Evolutionary conservation across 2,113 vertebrate species (phyloP).

Genomic region (Talpa occidentalis): DNA sequence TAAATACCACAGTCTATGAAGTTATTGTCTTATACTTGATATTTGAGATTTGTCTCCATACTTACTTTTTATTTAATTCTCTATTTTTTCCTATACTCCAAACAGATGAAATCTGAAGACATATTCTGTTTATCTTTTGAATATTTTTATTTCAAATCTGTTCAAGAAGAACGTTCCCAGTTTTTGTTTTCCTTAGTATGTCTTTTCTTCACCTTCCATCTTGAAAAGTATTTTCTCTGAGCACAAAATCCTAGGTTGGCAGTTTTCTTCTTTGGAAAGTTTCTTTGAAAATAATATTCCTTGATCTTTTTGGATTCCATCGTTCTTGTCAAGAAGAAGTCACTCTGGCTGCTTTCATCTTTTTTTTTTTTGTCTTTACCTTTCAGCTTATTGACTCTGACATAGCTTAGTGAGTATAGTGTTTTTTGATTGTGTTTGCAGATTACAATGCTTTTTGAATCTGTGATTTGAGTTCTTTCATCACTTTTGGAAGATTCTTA

Average conservation of each 20-base stretch:
- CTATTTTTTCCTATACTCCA: not conserved
- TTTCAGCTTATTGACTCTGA: not conserved
- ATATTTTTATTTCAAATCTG: not conserved
- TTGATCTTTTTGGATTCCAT: not conserved
- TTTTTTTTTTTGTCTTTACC: not conserved
- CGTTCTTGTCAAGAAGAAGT: not conserved
- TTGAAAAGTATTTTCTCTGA: not conserved
- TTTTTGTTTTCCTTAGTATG: not conserved
- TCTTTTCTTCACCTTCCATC: not conserved
- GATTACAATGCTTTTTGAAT: not conserved
- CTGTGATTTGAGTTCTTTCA: not conserved
- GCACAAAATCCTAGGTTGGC: not conserved
- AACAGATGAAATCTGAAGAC: not conserved
- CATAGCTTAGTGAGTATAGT: not conserved
- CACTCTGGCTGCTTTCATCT: not conserved
- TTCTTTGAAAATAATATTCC: not conserved
- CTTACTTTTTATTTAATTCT: not conserved
- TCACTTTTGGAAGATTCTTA: not conserved
- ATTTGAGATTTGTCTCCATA: not conserved
- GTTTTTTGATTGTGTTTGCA: not conserved
- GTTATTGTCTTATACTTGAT: not conserved
- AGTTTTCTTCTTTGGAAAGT: not conserved
- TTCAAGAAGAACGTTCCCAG: not conserved
- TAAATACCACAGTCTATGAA: not conserved
- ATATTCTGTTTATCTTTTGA: not conserved